Evolutionary conservation across 2,888 invertebrate genomes (phyloP).

Genomic region (Cantharis flavilabris): DNA sequence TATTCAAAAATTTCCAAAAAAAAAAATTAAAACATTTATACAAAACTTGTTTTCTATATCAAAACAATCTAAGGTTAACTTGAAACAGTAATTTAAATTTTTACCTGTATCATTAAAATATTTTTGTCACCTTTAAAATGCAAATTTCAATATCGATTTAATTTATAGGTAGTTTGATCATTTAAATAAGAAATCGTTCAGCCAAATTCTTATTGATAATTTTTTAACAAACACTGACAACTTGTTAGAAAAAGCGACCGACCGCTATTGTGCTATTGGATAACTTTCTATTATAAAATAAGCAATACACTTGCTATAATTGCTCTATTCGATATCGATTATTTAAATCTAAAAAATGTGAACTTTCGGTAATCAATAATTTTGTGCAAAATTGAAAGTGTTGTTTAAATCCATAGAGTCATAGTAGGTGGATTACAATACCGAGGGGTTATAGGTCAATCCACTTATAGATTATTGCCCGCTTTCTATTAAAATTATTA

Average conservation of each 20-base stretch:
- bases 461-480: constrained; percentile 23
- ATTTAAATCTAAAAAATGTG: neutral
- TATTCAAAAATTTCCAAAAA: neutral
- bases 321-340: neutral
- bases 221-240: neutral
- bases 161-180: neutral
- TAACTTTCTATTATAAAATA: neutral
- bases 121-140: neutral
- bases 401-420: constrained; percentile 14
- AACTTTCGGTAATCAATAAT: neutral
- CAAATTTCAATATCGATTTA: neutral
- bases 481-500: constrained; percentile 26
- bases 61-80: neutral
- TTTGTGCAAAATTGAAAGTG: constrained; percentile 22
- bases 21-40: neutral
- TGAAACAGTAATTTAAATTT: neutral
- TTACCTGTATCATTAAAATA: neutral
- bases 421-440: constrained; percentile 22
- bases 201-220: neutral
- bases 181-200: neutral
- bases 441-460: constrained; percentile 25
- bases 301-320: neutral
- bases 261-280: neutral
- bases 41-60: neutral
- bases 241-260: neutral